Percentiles rank a stretch among this genome's conserved stretches.
These are phyloP conservation scores for Acyrthosiphon pisum DNA, from an alignment of 1,140 invertebrate species.

Conservation along the genomic window DNA sequence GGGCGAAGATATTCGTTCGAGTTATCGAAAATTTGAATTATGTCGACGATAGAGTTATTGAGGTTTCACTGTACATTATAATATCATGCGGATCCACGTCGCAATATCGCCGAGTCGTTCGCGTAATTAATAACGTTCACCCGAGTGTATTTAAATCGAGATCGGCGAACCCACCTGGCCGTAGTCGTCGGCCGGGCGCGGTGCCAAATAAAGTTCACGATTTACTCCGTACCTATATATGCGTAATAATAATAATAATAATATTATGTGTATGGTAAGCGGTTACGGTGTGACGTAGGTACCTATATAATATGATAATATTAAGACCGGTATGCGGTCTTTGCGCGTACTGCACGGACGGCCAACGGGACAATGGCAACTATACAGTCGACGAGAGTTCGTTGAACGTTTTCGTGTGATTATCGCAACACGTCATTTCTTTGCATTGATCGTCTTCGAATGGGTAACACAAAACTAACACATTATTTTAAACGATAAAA, in stretches of 20 bases:
- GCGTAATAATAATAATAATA: not conserved
- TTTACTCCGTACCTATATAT: not conserved
- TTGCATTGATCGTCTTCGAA: not conserved
- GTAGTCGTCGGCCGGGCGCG: slow-evolving; percentile 26
- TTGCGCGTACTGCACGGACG: not conserved
- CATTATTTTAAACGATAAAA: not conserved
- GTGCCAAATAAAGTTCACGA: slow-evolving; percentile 36
- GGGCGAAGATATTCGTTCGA: too few species aligned
- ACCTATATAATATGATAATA: not conserved
- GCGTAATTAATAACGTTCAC: not conserved
- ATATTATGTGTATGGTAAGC: not conserved
- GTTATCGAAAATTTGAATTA: too few species aligned
- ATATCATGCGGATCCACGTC: not conserved
- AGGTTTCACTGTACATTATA: too few species aligned
- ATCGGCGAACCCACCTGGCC: slow-evolving; percentile 13
- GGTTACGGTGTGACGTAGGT: not conserved
- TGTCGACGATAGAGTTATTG: too few species aligned
- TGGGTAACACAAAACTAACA: not conserved
- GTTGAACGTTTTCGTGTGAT: slow-evolving; percentile 36
- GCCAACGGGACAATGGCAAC: not conserved
- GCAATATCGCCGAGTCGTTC: not conserved
- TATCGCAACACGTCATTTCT: slow-evolving; percentile 25
- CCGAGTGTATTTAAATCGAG: slow-evolving; percentile 15
- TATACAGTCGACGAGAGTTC: slow-evolving; percentile 13
- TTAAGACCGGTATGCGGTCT: not conserved